These are phyloP conservation scores for Beris morrisii DNA, from an alignment of 2,888 invertebrate genomes.

Conservation along the genomic window DNA sequence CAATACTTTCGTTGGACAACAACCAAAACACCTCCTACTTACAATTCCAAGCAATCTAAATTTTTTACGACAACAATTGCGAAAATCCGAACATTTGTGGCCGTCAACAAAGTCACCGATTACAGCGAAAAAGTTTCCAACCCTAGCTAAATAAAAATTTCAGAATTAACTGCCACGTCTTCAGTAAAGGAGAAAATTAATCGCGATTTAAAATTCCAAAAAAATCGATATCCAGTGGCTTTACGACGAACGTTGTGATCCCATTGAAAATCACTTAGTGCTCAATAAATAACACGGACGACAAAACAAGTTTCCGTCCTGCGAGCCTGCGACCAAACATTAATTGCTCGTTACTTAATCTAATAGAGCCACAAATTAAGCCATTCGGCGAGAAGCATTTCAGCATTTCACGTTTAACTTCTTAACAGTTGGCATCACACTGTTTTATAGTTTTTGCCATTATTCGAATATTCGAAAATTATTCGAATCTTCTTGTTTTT, in stretches of 20 bases:
- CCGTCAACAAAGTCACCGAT: too few relatives aligned
- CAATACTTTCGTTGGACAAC: too few relatives aligned
- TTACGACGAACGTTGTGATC: constrained; percentile 42
- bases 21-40: too few relatives aligned
- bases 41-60: too few relatives aligned
- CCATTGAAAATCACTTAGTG: constrained; percentile 57
- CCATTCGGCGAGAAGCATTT: constrained; percentile 42
- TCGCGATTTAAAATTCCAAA: not conserved
- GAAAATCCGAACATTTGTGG: too few relatives aligned
- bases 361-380: constrained; percentile 57
- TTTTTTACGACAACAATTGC: too few relatives aligned
- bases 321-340: constrained; percentile 45
- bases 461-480: constrained; percentile 25
- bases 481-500: constrained; percentile 11
- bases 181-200: too few relatives aligned
- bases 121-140: too few relatives aligned
- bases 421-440: constrained; percentile 38
- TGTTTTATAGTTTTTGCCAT: constrained; percentile 33
- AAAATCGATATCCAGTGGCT: constrained; percentile 3
- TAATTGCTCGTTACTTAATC: constrained; percentile 58
- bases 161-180: too few relatives aligned
- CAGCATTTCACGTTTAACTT: constrained; percentile 31
- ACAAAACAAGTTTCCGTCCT: constrained; percentile 25
- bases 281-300: constrained; percentile 52
- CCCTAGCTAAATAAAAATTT: too few relatives aligned